phyloP scores from a whole-genome alignment of 2,113 vertebrate species.

The Antidorcas marsupialis region DNA sequence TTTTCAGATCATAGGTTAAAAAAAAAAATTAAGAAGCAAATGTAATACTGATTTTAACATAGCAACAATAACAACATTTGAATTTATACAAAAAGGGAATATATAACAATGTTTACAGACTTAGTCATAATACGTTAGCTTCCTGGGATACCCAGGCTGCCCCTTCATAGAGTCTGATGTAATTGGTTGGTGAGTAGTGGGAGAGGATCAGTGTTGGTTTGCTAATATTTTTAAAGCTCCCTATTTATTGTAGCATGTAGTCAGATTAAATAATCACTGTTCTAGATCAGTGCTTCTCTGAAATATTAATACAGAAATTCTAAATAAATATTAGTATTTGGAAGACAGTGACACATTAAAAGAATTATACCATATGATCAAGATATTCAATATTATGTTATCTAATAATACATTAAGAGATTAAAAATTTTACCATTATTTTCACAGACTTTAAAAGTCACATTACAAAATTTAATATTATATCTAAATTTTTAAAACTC shows the following conservation, averaged over 20 bases:
- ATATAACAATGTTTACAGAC: background rate
- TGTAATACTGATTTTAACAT: background rate
- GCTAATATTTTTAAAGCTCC: background rate
- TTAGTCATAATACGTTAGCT: background rate
- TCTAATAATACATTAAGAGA: background rate
- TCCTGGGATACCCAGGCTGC: background rate
- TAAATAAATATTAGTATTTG: conserved; percentile 25
- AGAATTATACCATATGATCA: background rate
- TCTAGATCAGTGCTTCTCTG: background rate
- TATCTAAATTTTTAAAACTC: background rate
- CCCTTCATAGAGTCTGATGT: background rate
- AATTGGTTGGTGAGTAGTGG: background rate
- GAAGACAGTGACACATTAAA: background rate
- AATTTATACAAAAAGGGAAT: background rate
- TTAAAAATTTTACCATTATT: background rate
- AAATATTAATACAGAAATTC: background rate
- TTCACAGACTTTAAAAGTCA: background rate
- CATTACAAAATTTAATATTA: background rate
- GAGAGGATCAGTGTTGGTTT: background rate
- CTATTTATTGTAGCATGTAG: background rate
- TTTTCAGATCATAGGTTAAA: background rate
- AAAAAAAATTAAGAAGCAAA: background rate
- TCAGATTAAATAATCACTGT: background rate
- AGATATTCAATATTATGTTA: background rate
- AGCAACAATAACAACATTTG: background rate